phyloP scores from a whole-genome alignment of 2,797 vertebrate species.

The Balearica regulorum region DNA sequence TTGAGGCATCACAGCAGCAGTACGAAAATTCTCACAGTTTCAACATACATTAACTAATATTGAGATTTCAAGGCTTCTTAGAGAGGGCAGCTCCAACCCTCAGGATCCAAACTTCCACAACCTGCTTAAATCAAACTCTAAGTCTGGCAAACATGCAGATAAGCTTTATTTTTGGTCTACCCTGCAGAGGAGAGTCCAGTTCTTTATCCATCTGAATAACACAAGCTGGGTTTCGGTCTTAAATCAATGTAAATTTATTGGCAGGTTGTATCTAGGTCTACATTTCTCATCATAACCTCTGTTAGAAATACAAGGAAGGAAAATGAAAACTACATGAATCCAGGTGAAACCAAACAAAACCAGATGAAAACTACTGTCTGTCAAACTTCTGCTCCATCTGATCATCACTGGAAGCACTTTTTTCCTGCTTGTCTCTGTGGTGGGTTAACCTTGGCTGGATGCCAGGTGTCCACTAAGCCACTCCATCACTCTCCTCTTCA shows the following conservation, averaged over 20 bases:
- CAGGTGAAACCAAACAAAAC: not conserved
- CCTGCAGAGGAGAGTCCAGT: not conserved
- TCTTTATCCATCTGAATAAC: not conserved
- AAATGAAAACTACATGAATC: not conserved
- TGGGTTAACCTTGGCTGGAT: not conserved
- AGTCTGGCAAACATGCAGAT: not conserved
- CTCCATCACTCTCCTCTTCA: not conserved
- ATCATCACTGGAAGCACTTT: not conserved
- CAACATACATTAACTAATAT: not conserved
- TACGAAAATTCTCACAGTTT: not conserved
- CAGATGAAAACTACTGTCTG: not conserved
- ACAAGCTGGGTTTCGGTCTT: not conserved
- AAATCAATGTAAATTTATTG: not conserved
- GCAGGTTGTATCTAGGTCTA: not conserved
- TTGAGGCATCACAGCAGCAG: not conserved
- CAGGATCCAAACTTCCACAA: not conserved
- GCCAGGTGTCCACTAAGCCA: not conserved
- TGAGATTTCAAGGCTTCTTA: slow-evolving; percentile 1
- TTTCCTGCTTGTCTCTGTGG: not conserved
- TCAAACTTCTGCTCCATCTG: not conserved
- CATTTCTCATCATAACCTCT: not conserved
- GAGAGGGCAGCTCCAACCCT: not conserved
- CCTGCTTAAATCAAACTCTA: not conserved
- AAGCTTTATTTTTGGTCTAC: not conserved
- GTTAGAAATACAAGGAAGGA: not conserved